These are phyloP conservation scores for Ataeniobius toweri DNA, from an alignment of 2,797 vertebrate genomes.

Conservation along the genomic window DNA sequence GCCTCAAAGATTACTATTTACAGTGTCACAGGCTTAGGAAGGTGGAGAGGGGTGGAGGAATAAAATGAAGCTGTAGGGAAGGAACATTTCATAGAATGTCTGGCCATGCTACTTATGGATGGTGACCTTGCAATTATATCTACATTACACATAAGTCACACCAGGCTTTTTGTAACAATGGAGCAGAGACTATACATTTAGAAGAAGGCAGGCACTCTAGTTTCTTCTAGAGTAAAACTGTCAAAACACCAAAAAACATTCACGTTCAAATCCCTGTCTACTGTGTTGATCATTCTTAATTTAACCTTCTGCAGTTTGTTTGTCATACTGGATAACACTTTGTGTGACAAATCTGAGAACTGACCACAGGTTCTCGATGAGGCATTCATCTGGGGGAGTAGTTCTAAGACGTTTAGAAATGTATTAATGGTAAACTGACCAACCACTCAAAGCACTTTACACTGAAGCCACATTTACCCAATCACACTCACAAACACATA, in stretches of 20 bases:
- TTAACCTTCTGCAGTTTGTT: neutral
- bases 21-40: constrained; percentile 62
- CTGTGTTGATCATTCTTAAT: neutral
- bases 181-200: neutral
- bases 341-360: neutral
- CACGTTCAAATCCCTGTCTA: neutral
- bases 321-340: neutral
- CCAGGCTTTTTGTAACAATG: neutral
- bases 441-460: no score
- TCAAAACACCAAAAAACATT: neutral
- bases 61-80: constrained; percentile 47
- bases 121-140: constrained; percentile 46
- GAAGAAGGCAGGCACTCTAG: neutral
- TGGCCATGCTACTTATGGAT: constrained; percentile 58
- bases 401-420: no score
- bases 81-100: constrained; percentile 57
- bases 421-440: no score
- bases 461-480: no score
- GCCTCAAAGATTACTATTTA: constrained; percentile 67
- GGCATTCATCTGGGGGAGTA: no score
- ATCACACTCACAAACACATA: no score
- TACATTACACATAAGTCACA: constrained; percentile 41
- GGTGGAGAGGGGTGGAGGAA: constrained; percentile 59
- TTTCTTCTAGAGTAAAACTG: neutral
- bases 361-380: neutral